phyloP scores from a whole-genome alignment of 2,888 invertebrate species.

The Apotomis capreana region DNA sequence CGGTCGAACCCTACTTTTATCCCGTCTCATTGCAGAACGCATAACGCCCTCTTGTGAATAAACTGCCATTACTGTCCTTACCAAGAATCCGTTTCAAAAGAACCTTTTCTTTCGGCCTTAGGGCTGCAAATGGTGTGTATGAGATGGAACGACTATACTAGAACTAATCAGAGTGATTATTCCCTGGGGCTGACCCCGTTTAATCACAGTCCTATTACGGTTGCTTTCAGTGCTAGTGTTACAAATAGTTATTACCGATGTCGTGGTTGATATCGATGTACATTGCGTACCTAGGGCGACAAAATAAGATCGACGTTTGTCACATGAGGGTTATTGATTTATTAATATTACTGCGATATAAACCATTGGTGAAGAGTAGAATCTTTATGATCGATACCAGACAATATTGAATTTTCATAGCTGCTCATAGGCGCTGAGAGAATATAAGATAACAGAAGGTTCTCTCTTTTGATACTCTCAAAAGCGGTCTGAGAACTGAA shows the following conservation, averaged over 20 bases:
- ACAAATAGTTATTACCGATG: constrained; percentile 17
- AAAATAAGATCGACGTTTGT: not conserved
- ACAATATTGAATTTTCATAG: too few species aligned
- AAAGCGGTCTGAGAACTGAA: too few species aligned
- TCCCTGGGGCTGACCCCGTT: constrained; percentile 28
- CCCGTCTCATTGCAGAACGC: constrained; percentile 11
- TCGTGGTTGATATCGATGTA: not conserved
- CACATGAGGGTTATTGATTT: too few species aligned
- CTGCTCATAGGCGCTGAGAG: too few species aligned
- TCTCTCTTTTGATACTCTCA: too few species aligned
- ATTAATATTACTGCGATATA: too few species aligned
- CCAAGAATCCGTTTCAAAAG: not conserved
- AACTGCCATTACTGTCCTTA: constrained; percentile 23
- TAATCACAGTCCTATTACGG: constrained; percentile 22
- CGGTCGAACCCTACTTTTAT: constrained; percentile 23
- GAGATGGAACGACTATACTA: constrained; percentile 5
- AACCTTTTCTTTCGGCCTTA: not conserved
- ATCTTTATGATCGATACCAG: too few species aligned
- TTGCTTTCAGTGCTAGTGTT: constrained; percentile 18
- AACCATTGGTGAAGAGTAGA: too few species aligned
- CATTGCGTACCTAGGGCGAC: not conserved
- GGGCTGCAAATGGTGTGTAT: constrained; percentile 11
- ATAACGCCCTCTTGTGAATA: constrained; percentile 13
- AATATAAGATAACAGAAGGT: too few species aligned
- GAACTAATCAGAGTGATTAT: constrained; percentile 40